Conservation (phyloP, 2,113 vertebrate species). For the Boulengeromyrus knoepffleri region DNA sequence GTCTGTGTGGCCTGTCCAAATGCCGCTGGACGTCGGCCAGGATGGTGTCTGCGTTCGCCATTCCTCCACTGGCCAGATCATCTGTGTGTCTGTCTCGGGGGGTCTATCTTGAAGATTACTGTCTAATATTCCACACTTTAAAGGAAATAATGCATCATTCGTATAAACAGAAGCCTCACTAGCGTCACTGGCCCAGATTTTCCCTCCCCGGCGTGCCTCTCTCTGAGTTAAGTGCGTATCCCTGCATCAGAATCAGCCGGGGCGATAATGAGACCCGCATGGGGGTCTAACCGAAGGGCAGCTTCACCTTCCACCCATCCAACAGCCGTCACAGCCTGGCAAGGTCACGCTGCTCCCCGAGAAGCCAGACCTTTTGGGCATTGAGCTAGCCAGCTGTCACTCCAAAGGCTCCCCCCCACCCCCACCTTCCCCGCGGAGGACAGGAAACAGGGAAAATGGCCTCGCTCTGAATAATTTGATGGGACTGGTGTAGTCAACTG, state of each 20-base stretch:
- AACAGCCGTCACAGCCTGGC: background rate
- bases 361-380: background rate
- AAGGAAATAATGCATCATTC: background rate
- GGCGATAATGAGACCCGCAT: background rate
- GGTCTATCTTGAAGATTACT: background rate
- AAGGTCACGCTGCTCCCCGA: background rate
- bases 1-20: background rate
- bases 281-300: background rate
- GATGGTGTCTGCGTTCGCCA: background rate
- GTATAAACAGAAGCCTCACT: background rate
- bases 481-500: background rate
- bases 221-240: background rate
- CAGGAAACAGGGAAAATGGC: background rate
- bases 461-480: conserved; percentile 2
- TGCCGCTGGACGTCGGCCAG: background rate
- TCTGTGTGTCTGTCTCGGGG: background rate
- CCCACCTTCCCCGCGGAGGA: background rate
- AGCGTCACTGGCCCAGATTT: background rate
- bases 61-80: background rate
- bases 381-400: background rate
- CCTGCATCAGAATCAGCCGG: background rate
- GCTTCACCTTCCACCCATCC: background rate
- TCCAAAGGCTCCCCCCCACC: background rate
- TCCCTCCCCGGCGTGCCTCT: too few species aligned
- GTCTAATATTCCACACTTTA: background rate